These are phyloP conservation scores for Psittacula derbiana DNA, from an alignment of 2,797 vertebrate species.

Conservation along the genomic window DNA sequence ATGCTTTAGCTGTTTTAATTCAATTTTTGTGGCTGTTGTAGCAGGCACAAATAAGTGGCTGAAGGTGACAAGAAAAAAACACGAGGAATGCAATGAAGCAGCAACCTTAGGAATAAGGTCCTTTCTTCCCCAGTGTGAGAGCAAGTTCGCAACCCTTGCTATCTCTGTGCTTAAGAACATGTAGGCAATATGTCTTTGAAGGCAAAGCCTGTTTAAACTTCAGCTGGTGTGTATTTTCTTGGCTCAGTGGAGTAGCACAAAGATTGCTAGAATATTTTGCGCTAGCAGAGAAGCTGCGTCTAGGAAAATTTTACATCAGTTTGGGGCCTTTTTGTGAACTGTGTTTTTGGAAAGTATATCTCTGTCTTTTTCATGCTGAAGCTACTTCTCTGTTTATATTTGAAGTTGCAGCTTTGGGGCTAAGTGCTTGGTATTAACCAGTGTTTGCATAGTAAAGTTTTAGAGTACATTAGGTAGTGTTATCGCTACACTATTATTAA, in stretches of 20 bases:
- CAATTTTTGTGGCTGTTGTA: not conserved
- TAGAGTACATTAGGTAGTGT: not conserved
- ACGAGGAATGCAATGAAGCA: not conserved
- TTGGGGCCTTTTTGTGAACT: not conserved
- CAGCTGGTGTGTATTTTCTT: not conserved
- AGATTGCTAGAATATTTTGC: not conserved
- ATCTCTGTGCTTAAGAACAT: not conserved
- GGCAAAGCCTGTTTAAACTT: not conserved
- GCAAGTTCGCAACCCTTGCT: not conserved
- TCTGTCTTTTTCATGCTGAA: not conserved
- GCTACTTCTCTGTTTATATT: not conserved
- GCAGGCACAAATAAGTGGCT: not conserved
- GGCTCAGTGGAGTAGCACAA: not conserved
- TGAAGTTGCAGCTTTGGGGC: not conserved
- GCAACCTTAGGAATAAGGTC: not conserved
- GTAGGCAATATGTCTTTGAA: not conserved
- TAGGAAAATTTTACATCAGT: not conserved
- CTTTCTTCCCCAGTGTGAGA: not conserved
- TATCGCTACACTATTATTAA: not conserved
- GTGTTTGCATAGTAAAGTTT: constrained; percentile 5
- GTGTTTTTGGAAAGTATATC: not conserved
- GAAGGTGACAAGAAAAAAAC: not conserved
- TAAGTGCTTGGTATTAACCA: not conserved
- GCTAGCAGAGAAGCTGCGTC: not conserved
- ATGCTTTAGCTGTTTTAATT: not conserved